Percentiles rank a stretch among this genome's conserved stretches.
These are phyloP conservation scores for Trachymyrmex cornetzi DNA, from an alignment of 1,140 invertebrate species.

Conservation along the genomic window DNA sequence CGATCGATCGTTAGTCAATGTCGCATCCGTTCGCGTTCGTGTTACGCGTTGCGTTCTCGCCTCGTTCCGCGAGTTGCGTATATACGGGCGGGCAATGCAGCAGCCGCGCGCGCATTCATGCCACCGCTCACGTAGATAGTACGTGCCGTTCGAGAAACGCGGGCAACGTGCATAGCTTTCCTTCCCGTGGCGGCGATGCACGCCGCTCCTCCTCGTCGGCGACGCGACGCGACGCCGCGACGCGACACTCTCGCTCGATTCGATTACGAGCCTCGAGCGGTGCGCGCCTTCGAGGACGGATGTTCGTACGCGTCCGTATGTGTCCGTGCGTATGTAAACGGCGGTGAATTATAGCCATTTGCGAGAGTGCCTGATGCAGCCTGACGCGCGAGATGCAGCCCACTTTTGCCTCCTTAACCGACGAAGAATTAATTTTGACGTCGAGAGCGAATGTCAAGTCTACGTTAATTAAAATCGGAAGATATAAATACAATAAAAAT, in stretches of 20 bases:
- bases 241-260: slow-evolving; percentile 7
- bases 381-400: not conserved
- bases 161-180: slow-evolving; percentile 29
- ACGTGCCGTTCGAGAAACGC: slow-evolving; percentile 48
- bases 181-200: slow-evolving; percentile 3
- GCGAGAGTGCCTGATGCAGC: not conserved
- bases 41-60: not conserved
- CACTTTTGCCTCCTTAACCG: not conserved
- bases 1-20: not conserved
- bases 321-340: slow-evolving; percentile 8
- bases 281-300: slow-evolving; percentile 4
- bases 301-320: not conserved
- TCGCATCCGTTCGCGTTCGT: not conserved
- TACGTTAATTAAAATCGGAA: not conserved
- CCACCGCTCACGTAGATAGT: slow-evolving; percentile 46
- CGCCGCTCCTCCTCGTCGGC: slow-evolving; percentile 15
- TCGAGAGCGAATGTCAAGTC: not conserved
- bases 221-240: not conserved
- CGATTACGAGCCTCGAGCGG: slow-evolving; percentile 16
- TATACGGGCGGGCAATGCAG: not conserved
- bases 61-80: slow-evolving; percentile 14
- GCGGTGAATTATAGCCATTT: slow-evolving; percentile 1
- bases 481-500: not conserved
- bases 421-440: not conserved
- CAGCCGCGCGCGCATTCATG: slow-evolving; percentile 7